Evolutionary conservation across 1,140 invertebrate genomes (phyloP).

Genomic region (Drosophila rufa): DNA sequence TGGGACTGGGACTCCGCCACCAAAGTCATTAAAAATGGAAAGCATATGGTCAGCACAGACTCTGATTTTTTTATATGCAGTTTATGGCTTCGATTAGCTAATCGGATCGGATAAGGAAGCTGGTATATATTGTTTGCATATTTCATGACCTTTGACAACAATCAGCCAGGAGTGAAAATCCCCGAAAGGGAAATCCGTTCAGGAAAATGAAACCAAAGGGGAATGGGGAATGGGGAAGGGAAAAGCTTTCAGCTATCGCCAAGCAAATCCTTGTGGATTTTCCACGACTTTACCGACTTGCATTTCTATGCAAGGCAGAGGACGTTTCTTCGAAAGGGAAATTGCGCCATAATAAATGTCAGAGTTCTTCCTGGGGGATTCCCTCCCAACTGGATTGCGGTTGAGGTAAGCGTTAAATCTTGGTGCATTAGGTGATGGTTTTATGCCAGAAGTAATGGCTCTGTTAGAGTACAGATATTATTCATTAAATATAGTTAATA

Average conservation of each 20-base stretch:
- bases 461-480: not conserved
- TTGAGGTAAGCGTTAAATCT: conserved; percentile 9
- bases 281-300: conserved; percentile 64
- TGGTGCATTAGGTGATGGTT: conserved; percentile 14
- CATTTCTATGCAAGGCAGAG: conserved; percentile 60
- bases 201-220: not conserved
- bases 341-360: conserved; percentile 65
- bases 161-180: conserved; percentile 55
- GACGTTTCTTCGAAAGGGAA: conserved; percentile 19
- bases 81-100: conserved; percentile 70
- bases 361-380: conserved; percentile 29
- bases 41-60: conserved; percentile 17
- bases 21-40: conserved; percentile 28
- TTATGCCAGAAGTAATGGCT: not conserved
- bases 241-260: conserved; percentile 72
- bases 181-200: conserved; percentile 26
- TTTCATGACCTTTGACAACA: conserved; percentile 59
- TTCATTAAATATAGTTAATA: not conserved
- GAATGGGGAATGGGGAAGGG: conserved; percentile 25
- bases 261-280: conserved; percentile 72
- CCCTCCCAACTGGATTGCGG: conserved; percentile 1
- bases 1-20: not conserved
- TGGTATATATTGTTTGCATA: conserved; percentile 55
- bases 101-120: conserved; percentile 54
- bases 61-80: conserved; percentile 40